Percentiles rank a stretch among this genome's conserved stretches.
Evolutionary conservation across 2,113 vertebrate genomes (phyloP).

Genomic region (Halcyon malimbica): DNA sequence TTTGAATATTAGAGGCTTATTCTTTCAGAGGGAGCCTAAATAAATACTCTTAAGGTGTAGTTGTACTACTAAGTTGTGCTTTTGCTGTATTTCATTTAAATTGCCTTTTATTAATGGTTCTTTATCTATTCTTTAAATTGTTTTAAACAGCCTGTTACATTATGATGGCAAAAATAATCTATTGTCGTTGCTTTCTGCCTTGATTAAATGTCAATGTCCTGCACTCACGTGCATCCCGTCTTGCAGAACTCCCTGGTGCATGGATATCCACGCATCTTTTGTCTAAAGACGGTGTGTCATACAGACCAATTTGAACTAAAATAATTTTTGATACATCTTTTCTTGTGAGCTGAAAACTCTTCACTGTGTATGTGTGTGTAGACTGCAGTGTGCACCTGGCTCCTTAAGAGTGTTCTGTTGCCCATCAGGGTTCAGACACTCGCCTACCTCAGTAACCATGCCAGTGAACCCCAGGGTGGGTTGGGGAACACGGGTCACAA

Average conservation of each 20-base stretch:
- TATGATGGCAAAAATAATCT: neutral
- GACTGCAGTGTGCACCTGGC: neutral
- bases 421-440: neutral
- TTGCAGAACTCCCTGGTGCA: neutral
- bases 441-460: neutral
- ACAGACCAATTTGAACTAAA: neutral
- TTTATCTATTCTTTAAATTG: neutral
- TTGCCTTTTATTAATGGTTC: neutral
- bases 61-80: neutral
- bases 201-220: neutral
- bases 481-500: neutral
- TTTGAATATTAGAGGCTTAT: neutral
- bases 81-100: neutral
- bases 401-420: neutral
- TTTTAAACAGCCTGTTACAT: neutral
- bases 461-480: neutral
- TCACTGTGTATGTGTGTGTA: neutral
- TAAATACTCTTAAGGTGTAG: neutral
- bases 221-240: neutral
- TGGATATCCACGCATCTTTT: neutral
- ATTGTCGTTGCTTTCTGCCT: neutral
- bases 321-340: neutral
- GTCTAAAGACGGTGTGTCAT: neutral
- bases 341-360: neutral
- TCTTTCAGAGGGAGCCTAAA: neutral